phyloP scores from a whole-genome alignment of 2,797 vertebrate genomes.

The Clarias pachynema region DNA sequence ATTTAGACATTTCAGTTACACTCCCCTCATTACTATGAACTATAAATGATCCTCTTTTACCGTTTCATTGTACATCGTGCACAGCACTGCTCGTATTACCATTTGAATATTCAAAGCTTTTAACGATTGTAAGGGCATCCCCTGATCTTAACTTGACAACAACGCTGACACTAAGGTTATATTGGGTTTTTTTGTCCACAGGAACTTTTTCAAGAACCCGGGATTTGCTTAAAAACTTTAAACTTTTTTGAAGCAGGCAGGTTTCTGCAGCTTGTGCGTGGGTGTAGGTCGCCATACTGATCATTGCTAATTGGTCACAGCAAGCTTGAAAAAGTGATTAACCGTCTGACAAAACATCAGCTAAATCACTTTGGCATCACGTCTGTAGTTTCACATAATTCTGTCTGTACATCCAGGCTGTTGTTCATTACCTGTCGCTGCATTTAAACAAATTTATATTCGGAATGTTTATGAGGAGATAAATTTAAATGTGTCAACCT shows the following conservation, averaged over 20 bases:
- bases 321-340: conserved; percentile 7
- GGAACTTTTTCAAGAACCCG: too few species aligned
- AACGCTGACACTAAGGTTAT: background rate
- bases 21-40: background rate
- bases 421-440: background rate
- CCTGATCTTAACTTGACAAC: background rate
- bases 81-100: background rate
- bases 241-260: background rate
- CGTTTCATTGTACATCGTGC: background rate
- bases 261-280: background rate
- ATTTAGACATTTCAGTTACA: background rate
- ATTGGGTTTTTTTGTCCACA: background rate
- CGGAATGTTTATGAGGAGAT: background rate
- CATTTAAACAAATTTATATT: background rate
- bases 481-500: background rate
- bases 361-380: conserved; percentile 1
- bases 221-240: background rate
- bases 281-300: background rate
- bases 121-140: background rate
- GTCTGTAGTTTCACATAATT: background rate
- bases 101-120: conserved; percentile 42
- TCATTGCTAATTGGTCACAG: background rate
- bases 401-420: background rate
- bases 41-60: background rate
- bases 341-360: background rate